Evolutionary conservation across 2,797 vertebrate species (phyloP), one percentile per base, ranked within the genome.

Genomic region (Artibeus jamaicensis): DNA sequence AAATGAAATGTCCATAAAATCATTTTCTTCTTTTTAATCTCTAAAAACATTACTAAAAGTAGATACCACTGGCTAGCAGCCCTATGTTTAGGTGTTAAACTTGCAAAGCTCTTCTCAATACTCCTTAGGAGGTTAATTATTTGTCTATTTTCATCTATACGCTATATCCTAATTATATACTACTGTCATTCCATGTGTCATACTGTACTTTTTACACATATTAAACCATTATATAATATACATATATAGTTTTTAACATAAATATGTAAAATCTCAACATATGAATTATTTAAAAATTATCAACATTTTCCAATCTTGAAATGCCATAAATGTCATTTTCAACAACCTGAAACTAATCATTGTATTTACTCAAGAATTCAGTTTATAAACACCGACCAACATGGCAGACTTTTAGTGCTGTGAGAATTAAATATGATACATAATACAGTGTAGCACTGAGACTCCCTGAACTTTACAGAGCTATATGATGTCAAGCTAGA

Each of bases 281-380:
- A 42, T 5, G 2, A 62, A 85, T 85, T 42, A 37, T 55, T 89
- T 44, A 79, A 85, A 68, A 92, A 82, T 44, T 76, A 76, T 32
- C 21, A 91, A 26, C 91, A 94, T 50, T 91, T 91, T 34, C 2
- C 44, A 84, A 22, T 92, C 10, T 76, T 84, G 22, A 93, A 96
- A 53, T 83, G 22, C 26, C 46, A 90, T 81, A 84, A 50, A 6
- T 37, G 39, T 11, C 18, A 93, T 37, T 89, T 95, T 68, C 26
- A 86, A 86, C 86, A 74, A 74, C 3, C 34, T 89, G 9, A 95
- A 86, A 92, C 9, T 68, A 84, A 91, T 93, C 10, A 89, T 59
- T 62, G 78, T 70, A 76, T 76, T 86, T 77, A 81, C 22, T 77
- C 10, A 62, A 82, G 4, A 92, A 70, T 57, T 87, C 18, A 76